These are phyloP conservation scores for Vanessa cardui DNA, from an alignment of 2,888 invertebrate species.

Conservation along the genomic window DNA sequence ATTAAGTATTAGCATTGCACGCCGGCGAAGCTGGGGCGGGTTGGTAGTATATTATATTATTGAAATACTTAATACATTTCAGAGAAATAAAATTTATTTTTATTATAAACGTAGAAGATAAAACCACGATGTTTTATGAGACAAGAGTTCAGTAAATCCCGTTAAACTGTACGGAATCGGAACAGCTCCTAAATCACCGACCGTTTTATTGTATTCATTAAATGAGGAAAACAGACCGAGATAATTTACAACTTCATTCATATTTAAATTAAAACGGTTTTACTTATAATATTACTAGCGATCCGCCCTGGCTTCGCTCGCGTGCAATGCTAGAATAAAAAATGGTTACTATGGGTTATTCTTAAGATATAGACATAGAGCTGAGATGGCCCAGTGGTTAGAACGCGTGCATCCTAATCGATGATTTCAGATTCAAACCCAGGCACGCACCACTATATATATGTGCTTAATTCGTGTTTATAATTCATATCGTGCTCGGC, in stretches of 20 bases:
- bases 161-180: conserved; percentile 21
- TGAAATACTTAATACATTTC: not conserved
- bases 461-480: too few relatives aligned
- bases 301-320: too few relatives aligned
- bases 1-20: too few relatives aligned
- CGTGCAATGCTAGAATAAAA: too few relatives aligned
- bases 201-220: conserved; percentile 30
- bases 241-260: conserved; percentile 15
- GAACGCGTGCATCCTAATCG: too few relatives aligned
- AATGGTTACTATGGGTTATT: too few relatives aligned
- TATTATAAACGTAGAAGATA: conserved; percentile 11
- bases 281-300: not conserved
- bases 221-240: conserved; percentile 16
- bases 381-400: too few relatives aligned
- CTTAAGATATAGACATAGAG: too few relatives aligned
- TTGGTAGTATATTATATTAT: not conserved
- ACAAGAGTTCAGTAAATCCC: conserved; percentile 23
- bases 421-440: too few relatives aligned
- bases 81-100: not conserved
- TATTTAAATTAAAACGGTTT: conserved; percentile 8
- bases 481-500: too few relatives aligned
- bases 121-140: conserved; percentile 22
- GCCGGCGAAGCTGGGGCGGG: too few relatives aligned
- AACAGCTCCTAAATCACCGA: conserved; percentile 22
- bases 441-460: too few relatives aligned